Percentiles rank a stretch among this genome's conserved stretches.
phyloP scores from a whole-genome alignment of 2,888 invertebrate species.

The Ormyrus rosae region DNA sequence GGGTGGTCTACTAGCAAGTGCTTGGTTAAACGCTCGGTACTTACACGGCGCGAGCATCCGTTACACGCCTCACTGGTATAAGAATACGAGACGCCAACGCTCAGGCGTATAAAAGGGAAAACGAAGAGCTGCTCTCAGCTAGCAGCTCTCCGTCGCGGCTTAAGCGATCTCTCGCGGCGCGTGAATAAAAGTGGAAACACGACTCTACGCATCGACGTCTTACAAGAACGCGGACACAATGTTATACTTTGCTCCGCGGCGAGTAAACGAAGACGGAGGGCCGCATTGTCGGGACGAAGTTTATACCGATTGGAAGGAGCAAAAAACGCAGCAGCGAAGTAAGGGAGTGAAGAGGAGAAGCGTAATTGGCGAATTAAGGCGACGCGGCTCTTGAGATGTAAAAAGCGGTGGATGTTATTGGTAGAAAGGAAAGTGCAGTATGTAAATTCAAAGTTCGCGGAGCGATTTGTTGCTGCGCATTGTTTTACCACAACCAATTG shows the following conservation, averaged over 20 bases:
- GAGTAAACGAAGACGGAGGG: background rate
- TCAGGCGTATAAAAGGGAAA: background rate
- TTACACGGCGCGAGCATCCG: background rate
- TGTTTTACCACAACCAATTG: too few relatives aligned
- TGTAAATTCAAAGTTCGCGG: too few relatives aligned
- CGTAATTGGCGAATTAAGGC: conserved; percentile 9
- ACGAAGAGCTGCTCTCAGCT: conserved; percentile 5
- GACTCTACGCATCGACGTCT: conserved; percentile 41
- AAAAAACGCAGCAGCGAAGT: background rate
- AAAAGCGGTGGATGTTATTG: too few relatives aligned
- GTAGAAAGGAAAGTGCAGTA: too few relatives aligned
- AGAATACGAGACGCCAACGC: background rate
- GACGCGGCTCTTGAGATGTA: too few relatives aligned
- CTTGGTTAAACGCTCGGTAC: background rate
- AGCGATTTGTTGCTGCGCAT: too few relatives aligned
- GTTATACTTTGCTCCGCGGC: background rate
- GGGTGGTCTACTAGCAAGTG: conserved; percentile 17
- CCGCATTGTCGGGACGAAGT: conserved; percentile 4
- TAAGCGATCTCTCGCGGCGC: conserved; percentile 35
- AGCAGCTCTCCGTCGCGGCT: background rate
- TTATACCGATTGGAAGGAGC: conserved; percentile 13
- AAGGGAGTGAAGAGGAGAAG: background rate
- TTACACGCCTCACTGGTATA: conserved; percentile 7
- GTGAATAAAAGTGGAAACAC: conserved; percentile 51
- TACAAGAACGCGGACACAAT: conserved; percentile 35